phyloP scores from a whole-genome alignment of 2,797 vertebrate species.

The Denticeps clupeoides region DNA sequence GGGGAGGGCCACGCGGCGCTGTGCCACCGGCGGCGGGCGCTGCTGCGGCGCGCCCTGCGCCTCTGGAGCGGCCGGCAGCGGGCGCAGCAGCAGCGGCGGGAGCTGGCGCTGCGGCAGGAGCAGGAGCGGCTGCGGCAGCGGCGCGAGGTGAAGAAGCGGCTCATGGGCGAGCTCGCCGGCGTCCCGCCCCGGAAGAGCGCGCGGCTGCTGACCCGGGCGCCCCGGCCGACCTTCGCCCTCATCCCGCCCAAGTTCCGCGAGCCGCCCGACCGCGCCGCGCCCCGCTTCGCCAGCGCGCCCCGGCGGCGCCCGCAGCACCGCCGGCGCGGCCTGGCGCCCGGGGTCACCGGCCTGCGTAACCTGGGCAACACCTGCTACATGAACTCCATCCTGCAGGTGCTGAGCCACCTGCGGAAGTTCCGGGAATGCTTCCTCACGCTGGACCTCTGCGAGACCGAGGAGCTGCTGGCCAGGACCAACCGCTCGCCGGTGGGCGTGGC shows the following conservation, averaged over 20 bases:
- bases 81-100: constrained; percentile 55
- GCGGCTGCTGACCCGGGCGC: constrained; percentile 76
- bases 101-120: constrained; percentile 69
- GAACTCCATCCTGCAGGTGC: constrained; percentile 98
- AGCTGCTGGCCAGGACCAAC: constrained; percentile 80
- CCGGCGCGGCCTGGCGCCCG: constrained; percentile 71
- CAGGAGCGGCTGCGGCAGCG: constrained; percentile 72
- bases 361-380: constrained; percentile 98
- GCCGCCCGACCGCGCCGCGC: constrained; percentile 54
- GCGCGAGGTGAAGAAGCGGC: constrained; percentile 80
- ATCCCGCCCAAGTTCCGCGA: constrained; percentile 78
- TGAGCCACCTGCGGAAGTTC: constrained; percentile 98
- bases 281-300: constrained; percentile 14
- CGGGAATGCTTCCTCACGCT: constrained; percentile 95
- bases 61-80: constrained; percentile 68
- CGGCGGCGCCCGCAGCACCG: constrained; percentile 54
- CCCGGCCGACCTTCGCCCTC: constrained; percentile 60
- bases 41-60: constrained; percentile 71
- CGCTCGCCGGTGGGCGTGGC: constrained; percentile 59
- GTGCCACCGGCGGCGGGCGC: constrained; percentile 77
- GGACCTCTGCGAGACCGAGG: constrained; percentile 88
- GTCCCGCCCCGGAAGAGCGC: constrained; percentile 91
- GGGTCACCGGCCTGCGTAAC: constrained; percentile 92
- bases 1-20: constrained; percentile 69
- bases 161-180: constrained; percentile 82